Evolutionary conservation across 2,888 invertebrate genomes (phyloP).

Genomic region (Cryptops parisi): DNA sequence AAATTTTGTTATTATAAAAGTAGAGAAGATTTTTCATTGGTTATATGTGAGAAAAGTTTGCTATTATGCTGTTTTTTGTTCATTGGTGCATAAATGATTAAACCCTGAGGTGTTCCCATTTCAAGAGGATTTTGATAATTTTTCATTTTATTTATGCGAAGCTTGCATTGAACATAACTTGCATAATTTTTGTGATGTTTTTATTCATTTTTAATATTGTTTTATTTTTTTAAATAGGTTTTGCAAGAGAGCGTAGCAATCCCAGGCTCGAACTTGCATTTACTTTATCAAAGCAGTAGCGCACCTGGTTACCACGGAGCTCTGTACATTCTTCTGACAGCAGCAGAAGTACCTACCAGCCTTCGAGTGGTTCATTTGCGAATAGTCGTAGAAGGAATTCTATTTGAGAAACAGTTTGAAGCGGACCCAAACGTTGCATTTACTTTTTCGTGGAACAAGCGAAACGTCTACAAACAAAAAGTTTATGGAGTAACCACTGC

Average conservation of each 20-base stretch:
- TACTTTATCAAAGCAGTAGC: conserved; percentile 91
- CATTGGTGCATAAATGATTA: too few species aligned
- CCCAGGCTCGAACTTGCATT: conserved; percentile 84
- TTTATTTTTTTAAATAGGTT: conserved; percentile 40
- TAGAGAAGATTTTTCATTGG: too few species aligned
- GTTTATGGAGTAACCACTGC: conserved; percentile 95
- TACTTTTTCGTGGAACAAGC: conserved; percentile 92
- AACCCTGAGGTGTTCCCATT: too few species aligned
- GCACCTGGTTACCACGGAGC: conserved; percentile 87
- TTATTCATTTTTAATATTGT: too few species aligned
- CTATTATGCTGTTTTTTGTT: too few species aligned
- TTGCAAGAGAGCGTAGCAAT: conserved; percentile 89
- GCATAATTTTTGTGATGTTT: too few species aligned
- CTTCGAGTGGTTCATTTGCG: conserved; percentile 76
- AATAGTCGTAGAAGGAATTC: conserved; percentile 87
- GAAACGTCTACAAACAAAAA: conserved; percentile 89
- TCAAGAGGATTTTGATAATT: too few species aligned
- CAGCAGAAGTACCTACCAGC: conserved; percentile 62
- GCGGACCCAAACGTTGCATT: conserved; percentile 94
- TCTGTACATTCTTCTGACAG: conserved; percentile 78
- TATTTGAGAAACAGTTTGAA: conserved; percentile 84
- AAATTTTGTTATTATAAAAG: too few species aligned
- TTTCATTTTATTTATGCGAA: too few species aligned
- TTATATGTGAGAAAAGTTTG: too few species aligned
- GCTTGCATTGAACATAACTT: too few species aligned